Evolutionary conservation across 1,140 invertebrate genomes (phyloP), one percentile per base, ranked within the genome.

Genomic region (Hylaeus anthracinus): DNA sequence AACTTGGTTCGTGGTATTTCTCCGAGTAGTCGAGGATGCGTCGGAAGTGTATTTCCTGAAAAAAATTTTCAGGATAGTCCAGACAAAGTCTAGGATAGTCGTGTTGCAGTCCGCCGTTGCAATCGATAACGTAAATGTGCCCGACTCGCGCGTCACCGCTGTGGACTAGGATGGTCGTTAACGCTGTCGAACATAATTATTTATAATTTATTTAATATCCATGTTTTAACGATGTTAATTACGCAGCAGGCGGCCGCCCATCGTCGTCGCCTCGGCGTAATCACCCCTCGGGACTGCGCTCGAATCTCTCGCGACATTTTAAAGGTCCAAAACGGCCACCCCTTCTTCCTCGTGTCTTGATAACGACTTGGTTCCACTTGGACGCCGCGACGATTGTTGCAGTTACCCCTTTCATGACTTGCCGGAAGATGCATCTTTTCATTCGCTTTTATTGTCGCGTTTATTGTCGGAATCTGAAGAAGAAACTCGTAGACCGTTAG

Each of bases 171-270:
- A 83, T 58, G 66, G 63, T 88, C 82, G 77, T 86, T 89, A 82
- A 67, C 75, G 53, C 58, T 78, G 78, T 80, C 82, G 82, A 87
- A 82, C 75, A 86, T 88, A 88, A 88, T 88, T 88, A 88, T 88
- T 88, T 86, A 86, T 79, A 89, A 89, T 88, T 89, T 88, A 88
- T 89, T 89, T 88, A 84, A 89, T 86, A 86, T 87, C 85, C 76
- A 73, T 66, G 63, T 81, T 86, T 86, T 88, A 88, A 88, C 72
- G 86, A 88, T 72, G 76, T 88, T 88, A 88, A 89, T 88, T 86
- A 86, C 60, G 55, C 43, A 72, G 51, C 6, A 9, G 72, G 9
- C 39, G 15, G 12, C 4, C 45, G 71, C 55, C 45, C 5, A 60
- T 58, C 41, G 48, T 75, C 74, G 78, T 65, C 61, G 55, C 43